phyloP scores from a whole-genome alignment of 2,888 invertebrate species.

The Sepiola atlantica region DNA sequence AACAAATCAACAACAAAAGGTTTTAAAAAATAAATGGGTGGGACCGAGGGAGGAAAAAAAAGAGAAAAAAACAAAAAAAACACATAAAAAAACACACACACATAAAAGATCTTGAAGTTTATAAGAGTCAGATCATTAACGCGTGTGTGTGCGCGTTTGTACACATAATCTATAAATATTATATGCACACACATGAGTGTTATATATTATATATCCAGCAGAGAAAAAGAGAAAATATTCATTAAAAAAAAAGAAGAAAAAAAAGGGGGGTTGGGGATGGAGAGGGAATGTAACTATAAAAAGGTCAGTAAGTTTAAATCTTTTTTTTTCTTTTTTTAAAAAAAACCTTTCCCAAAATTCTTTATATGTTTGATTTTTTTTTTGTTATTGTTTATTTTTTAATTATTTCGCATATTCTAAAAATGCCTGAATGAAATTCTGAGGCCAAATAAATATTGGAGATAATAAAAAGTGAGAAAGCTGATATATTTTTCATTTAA shows the following conservation, averaged over 20 bases:
- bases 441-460: conserved; percentile 1
- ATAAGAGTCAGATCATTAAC: background rate
- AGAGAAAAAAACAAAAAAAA: background rate
- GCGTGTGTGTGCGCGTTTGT: background rate
- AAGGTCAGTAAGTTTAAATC: background rate
- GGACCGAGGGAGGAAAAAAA: background rate
- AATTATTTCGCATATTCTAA: background rate
- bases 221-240: too few species aligned
- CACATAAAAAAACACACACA: background rate
- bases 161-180: background rate
- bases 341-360: conserved; percentile 36
- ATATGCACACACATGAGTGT: background rate
- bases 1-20: background rate
- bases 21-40: background rate
- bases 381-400: background rate
- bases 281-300: background rate
- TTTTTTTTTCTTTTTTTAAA: background rate
- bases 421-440: conserved; percentile 32
- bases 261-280: background rate
- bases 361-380: background rate
- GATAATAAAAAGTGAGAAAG: too few species aligned
- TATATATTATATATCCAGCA: background rate
- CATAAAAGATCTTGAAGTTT: conserved; percentile 34
- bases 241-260: background rate
- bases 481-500: background rate